Percentiles rank a stretch among this genome's conserved stretches.
Evolutionary conservation across 1,140 invertebrate species (phyloP).

Genomic region (Campoletis sonorensis): DNA sequence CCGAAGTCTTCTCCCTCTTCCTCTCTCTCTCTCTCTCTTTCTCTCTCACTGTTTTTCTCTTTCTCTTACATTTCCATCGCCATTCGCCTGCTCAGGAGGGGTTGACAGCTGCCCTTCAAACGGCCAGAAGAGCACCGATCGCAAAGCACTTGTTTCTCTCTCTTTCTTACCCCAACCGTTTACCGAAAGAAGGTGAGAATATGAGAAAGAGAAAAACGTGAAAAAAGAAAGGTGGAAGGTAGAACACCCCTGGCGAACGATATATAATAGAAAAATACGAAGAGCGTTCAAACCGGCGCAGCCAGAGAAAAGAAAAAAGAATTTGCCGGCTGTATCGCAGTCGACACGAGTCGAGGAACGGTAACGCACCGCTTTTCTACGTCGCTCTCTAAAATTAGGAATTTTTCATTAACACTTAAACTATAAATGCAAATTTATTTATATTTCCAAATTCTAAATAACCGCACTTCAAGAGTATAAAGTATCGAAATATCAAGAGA

Average conservation of each 20-base stretch:
- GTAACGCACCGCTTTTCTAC: constrained; percentile 12
- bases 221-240: constrained; percentile 16
- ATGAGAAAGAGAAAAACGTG: neutral
- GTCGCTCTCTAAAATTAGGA: neutral
- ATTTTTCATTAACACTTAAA: neutral
- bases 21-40: neutral
- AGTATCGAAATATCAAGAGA: too few species aligned
- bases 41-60: too few species aligned
- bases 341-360: constrained; percentile 25
- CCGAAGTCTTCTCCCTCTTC: neutral
- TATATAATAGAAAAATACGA: neutral
- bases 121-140: constrained; percentile 5
- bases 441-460: too few species aligned
- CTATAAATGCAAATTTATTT: too few species aligned
- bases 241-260: neutral
- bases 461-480: too few species aligned
- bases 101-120: constrained; percentile 40
- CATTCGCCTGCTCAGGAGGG: neutral
- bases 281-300: constrained; percentile 13
- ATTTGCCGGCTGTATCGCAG: constrained; percentile 28
- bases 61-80: neutral
- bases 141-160: neutral
- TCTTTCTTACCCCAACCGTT: constrained; percentile 7
- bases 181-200: constrained; percentile 1
- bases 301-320: neutral